Base-by-base conservation (phyloP, 2,113 vertebrate genomes). In the Alosa alosa region DNA sequence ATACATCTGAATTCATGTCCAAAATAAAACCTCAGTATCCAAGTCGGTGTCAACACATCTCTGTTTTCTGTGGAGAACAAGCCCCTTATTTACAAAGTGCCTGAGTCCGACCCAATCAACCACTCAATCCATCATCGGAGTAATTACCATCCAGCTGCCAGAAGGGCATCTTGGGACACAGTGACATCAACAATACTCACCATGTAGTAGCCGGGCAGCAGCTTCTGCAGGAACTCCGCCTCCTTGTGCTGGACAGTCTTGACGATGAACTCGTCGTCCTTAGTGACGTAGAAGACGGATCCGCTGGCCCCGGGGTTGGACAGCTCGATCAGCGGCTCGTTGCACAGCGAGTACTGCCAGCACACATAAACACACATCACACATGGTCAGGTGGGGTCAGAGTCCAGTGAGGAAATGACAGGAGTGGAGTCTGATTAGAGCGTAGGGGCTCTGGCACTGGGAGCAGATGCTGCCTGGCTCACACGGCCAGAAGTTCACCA, bases 201-300 rank as follows among this genome's bases (percentile, higher is more conserved):
- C 97, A 97, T 97, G 91, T 99, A 99, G 95, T 99, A 99, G 88
- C 98, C 98, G 0, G 98, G 98, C 57, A 99, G 96, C 86, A 99
- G 95, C 88, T 99, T 99, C 95, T 99, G 98, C 18, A 99, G 94
- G 93, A 99, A 99, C 88, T 99, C 98, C 0, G 98, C 98, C 90
- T 99, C 98, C 90, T 99, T 99, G 94, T 99, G 98, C 97, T 99
- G 98, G 90, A 99, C 98, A 0, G 98, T 99, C 93, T 99, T 99
- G 91, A 99, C 98, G 94, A 99, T 99, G 94, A 99, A 99, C 91
- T 99, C 98, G 0, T 99, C 98, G 0, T 99, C 98, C 82, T 96
- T 99, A 31, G 98, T 99, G 82, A 99, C 96, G 20, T 99, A 99
- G 95, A 99, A 99, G 83, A 99, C 96, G 0, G 98, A 99, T 84